Evolutionary conservation across 2,888 invertebrate species (phyloP).

Genomic region (Torymus tubicola): DNA sequence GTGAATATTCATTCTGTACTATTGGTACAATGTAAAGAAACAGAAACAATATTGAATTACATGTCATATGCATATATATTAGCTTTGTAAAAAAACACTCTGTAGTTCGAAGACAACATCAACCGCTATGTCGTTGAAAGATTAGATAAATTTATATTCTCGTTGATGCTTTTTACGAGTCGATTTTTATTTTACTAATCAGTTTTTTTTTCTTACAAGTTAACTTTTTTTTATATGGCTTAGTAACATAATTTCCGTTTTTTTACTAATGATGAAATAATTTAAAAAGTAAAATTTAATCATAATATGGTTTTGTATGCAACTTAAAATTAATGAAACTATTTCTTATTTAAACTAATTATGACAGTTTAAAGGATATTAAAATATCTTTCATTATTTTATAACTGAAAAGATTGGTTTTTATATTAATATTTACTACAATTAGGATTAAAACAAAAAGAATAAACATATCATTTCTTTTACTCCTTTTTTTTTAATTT

Average conservation of each 20-base stretch:
- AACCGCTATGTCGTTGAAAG: slow-evolving; percentile 47
- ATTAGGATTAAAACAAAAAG: too few relatives aligned
- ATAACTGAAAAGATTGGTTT: background rate
- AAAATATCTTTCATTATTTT: background rate
- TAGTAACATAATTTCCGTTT: too few relatives aligned
- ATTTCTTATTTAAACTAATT: too few relatives aligned
- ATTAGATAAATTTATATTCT: background rate
- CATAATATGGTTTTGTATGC: too few relatives aligned
- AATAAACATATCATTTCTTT: too few relatives aligned
- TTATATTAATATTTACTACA: too few relatives aligned
- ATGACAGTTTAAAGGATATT: background rate
- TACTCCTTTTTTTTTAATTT: too few relatives aligned
- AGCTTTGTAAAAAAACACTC: slow-evolving; percentile 22
- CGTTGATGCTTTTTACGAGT: background rate
- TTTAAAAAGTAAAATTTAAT: too few relatives aligned
- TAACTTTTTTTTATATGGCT: too few relatives aligned
- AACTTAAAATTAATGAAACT: too few relatives aligned
- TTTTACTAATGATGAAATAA: too few relatives aligned
- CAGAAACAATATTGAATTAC: background rate
- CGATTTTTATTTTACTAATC: too few relatives aligned
- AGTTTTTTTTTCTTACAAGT: background rate
- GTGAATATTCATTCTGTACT: slow-evolving; percentile 16
- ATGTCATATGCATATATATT: slow-evolving; percentile 22
- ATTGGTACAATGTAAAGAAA: background rate
- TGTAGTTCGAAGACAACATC: slow-evolving; percentile 11